Evolutionary conservation across 2,888 invertebrate genomes (phyloP).

Genomic region (Amitus sp.): DNA sequence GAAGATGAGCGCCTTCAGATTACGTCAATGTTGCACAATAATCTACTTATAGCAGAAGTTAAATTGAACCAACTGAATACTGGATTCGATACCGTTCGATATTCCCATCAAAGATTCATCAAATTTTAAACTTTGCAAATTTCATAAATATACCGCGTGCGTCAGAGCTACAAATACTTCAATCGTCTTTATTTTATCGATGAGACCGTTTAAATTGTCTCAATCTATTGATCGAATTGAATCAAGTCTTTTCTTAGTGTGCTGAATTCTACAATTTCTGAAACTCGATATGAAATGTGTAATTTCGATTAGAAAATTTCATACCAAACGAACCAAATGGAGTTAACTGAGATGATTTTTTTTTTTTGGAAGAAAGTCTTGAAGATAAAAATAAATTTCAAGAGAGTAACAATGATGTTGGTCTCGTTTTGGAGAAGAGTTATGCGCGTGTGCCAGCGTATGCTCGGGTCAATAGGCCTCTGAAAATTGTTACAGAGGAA

Average conservation of each 20-base stretch:
- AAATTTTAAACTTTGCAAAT: too few relatives aligned
- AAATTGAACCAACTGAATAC: slow-evolving; percentile 20
- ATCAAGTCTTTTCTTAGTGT: neutral
- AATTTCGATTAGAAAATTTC: neutral
- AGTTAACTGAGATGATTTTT: too few relatives aligned
- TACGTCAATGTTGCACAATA: slow-evolving; percentile 24
- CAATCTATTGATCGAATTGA: neutral
- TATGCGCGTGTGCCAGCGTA: slow-evolving; percentile 60
- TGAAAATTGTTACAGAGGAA: slow-evolving; percentile 53
- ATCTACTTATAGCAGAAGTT: slow-evolving; percentile 9
- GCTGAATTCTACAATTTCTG: neutral
- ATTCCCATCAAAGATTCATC: neutral
- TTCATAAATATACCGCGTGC: neutral
- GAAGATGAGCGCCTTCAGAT: slow-evolving; percentile 15
- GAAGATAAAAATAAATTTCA: slow-evolving; percentile 53
- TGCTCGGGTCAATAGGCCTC: slow-evolving; percentile 62
- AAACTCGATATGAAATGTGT: neutral
- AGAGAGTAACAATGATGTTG: slow-evolving; percentile 63
- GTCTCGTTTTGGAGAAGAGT: slow-evolving; percentile 65
- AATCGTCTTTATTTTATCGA: neutral
- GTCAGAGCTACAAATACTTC: neutral
- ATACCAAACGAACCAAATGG: too few relatives aligned
- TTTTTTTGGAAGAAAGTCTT: slow-evolving; percentile 40
- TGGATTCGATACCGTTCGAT: neutral
- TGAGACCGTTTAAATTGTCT: neutral